Evolutionary conservation across 2,888 invertebrate species (phyloP), one percentile per base, ranked within the genome.

Genomic region (Sipunculus nudus): DNA sequence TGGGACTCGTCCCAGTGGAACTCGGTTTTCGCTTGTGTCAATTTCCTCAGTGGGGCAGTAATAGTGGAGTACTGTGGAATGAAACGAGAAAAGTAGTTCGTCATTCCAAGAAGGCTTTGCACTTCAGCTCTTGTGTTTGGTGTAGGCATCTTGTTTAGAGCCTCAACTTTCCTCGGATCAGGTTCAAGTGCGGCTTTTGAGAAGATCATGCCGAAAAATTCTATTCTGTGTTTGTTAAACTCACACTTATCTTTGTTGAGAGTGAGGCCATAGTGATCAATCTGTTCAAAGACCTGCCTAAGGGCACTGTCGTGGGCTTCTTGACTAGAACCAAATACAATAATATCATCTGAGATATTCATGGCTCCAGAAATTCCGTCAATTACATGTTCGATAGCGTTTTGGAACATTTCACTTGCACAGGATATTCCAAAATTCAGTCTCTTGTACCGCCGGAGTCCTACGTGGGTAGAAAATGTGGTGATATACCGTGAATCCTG

Each of bases 51-150:
- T 1, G 75, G 74, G 41, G 57, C 70, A 4, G 64, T 52, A 10
- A 66, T 46, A 21, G 65, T 61, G 16, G 70, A 55, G 40, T 64
- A 70, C 25, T 67, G 38, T 21, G 53, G 57, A 13, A 74, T 75
- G 35, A 75, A 75, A 35, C 63, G 41, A 2, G 68, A 56, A 38
- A 55, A 50, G 49, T 72, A 72, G 38, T 67, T 69, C 6, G 62
- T 61, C 68, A 73, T 68, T 13, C 69, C 75, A 1, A 70, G 57
- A 26, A 75, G 61, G 43, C 63, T 65, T 16, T 55, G 31, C 1
- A 72, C 46, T 56, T 73, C 74, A 8, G 62, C 35, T 21, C 63
- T 61, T n/a, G 58, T 72, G 8, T 26, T 35, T 38, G 73, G 72
- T n/a, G 29, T 29, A 39, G 26, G 25, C 13, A 65, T 59, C 26